phyloP scores from a whole-genome alignment of 2,888 invertebrate genomes.

The Palloptera scutellata region DNA sequence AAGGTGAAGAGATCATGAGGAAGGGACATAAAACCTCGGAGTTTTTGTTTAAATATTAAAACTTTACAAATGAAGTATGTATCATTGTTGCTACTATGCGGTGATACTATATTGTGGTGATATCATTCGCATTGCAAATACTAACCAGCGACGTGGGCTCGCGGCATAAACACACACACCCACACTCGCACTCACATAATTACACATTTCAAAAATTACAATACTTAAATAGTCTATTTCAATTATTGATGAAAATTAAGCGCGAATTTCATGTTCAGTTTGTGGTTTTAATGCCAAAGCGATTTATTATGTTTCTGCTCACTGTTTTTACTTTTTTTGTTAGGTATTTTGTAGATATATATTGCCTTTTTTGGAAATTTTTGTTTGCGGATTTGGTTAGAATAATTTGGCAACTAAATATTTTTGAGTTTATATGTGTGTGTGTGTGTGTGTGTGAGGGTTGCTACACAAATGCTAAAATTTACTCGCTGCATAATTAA shows the following conservation, averaged over 20 bases:
- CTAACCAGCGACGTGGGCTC: too few species aligned
- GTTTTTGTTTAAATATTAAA: too few species aligned
- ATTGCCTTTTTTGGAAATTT: background rate
- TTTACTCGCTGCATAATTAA: too few species aligned
- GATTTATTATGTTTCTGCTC: slow-evolving; percentile 20
- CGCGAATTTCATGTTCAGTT: slow-evolving; percentile 34
- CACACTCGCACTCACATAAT: too few species aligned
- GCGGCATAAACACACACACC: too few species aligned
- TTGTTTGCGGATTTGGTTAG: background rate
- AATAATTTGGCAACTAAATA: background rate
- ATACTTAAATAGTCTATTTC: slow-evolving; percentile 37
- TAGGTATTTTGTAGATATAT: background rate
- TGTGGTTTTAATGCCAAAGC: slow-evolving; percentile 29
- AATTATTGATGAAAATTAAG: slow-evolving; percentile 52
- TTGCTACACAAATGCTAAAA: background rate
- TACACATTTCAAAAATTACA: slow-evolving; percentile 40
- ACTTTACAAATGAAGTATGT: too few species aligned
- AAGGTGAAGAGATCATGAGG: too few species aligned
- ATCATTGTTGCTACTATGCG: too few species aligned
- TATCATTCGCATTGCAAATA: too few species aligned
- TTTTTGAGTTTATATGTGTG: background rate
- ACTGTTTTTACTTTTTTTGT: background rate
- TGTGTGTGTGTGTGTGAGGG: background rate
- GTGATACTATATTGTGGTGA: too few species aligned
- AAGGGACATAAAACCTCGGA: too few species aligned